Base-by-base conservation (phyloP, 92 coral and sea anemone genomes). In the Zoanthus sansibaricus region DNA sequence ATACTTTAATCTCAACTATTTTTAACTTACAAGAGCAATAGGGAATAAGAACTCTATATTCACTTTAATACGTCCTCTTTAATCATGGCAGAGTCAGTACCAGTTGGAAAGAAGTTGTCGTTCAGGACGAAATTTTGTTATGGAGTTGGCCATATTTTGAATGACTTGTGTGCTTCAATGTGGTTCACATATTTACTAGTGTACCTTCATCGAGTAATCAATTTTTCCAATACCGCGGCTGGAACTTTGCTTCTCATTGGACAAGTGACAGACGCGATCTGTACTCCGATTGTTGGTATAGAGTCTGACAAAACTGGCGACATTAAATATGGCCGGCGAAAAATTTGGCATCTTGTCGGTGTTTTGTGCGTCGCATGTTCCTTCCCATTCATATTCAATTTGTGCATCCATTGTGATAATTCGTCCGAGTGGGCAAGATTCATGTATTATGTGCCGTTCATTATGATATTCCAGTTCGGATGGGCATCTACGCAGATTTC, bases 401-500 rank as follows among this genome's bases (percentile, higher is more conserved):
- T 86, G 52, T 95, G 99, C 68, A 52, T 97, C 14, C 94, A 93
- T 30, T 97, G 98, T 71, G 92, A 76, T 33, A 87, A 87, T 37
- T 49, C 98, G 2, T 79, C 92, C 0, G 93, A 95, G 6, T 92
- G 91, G 91, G 95, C 96, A 6, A 83, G 90, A 86, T 92, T 97
- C 56, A 9, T 97, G 58, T 97, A 97, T 79, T 97, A 97, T 58
- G 86, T 93, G 1, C 95, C 97, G 54, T 97, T 97, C 73, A 92
- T 97, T 62, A 95, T 86, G 18, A 89, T 97, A 32, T 97, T 97
- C 68, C 99, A 97, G 86, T 95, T 95, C 79, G 99, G 99, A 18
- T 97, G 99, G 99, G 99, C 99, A 17, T 86, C 99, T 0, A 91
- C 98, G 18, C 99, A 97, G 85, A 95, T 97, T 56, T 97, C 99